Evolutionary conservation across 2,888 invertebrate genomes (phyloP).

Genomic region (Tetragonisca angustula): DNA sequence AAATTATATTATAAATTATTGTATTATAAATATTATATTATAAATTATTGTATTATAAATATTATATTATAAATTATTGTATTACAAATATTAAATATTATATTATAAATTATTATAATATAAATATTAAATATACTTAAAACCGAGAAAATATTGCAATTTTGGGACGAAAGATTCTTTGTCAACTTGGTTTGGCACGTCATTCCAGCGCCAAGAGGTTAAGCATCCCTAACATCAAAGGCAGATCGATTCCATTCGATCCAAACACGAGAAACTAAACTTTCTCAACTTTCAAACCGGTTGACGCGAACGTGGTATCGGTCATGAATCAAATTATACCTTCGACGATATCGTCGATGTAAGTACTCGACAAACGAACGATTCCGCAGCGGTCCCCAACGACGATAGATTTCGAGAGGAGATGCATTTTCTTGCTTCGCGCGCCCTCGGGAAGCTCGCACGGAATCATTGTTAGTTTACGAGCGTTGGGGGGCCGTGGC

Average conservation of each 20-base stretch:
- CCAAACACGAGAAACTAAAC: not conserved
- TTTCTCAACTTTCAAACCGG: not conserved
- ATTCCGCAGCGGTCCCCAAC: slow-evolving; percentile 1
- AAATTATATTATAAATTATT: no score
- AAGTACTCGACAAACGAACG: slow-evolving; percentile 1
- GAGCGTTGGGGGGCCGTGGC: slow-evolving; percentile 6
- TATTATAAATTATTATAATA: no score
- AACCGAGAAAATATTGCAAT: no score
- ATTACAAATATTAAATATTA: no score
- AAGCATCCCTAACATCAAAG: not conserved
- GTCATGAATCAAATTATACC: slow-evolving; percentile 16
- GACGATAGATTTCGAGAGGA: slow-evolving; percentile 10
- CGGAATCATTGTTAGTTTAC: slow-evolving; percentile 53
- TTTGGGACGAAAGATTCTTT: no score
- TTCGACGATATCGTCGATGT: not conserved
- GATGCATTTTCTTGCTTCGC: not conserved
- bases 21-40: no score
- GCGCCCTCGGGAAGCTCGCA: not conserved
- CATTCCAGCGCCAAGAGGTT: no score
- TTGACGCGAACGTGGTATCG: no score
- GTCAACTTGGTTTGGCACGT: no score
- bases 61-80: no score
- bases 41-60: no score
- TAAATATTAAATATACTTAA: no score
- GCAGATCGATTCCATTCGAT: not conserved